These are phyloP conservation scores for Sturnira hondurensis DNA, from an alignment of 2,113 vertebrate species.

Conservation along the genomic window DNA sequence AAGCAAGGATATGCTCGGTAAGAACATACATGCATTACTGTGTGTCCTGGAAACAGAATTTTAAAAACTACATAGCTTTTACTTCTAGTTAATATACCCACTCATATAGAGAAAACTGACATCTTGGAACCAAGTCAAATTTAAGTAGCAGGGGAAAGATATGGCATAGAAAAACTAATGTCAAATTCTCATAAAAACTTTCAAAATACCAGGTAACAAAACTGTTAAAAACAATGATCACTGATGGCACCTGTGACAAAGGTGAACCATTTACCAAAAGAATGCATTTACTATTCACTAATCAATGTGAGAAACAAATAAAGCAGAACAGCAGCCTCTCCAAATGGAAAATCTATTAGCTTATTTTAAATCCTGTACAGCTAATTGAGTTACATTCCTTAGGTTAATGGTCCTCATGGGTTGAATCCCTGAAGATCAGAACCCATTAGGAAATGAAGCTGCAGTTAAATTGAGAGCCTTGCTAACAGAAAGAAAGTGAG, in stretches of 20 bases:
- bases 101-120: background rate
- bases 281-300: background rate
- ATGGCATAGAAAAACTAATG: background rate
- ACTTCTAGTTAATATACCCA: background rate
- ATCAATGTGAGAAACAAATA: background rate
- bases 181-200: background rate
- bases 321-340: background rate
- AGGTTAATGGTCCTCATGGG: constrained; percentile 17
- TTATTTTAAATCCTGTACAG: constrained; percentile 41
- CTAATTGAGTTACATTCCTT: constrained; percentile 39
- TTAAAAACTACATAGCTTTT: background rate
- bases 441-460: background rate
- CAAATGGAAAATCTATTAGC: background rate
- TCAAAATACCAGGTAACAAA: background rate
- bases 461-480: background rate
- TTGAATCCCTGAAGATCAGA: constrained; percentile 38
- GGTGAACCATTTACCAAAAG: background rate
- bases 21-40: background rate
- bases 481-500: background rate
- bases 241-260: background rate
- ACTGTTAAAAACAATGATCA: background rate
- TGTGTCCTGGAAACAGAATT: background rate
- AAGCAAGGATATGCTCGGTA: background rate
- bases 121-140: background rate
- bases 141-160: background rate